These are phyloP conservation scores for Lerista edwardsae DNA, from an alignment of 2,797 vertebrate species.

Conservation along the genomic window DNA sequence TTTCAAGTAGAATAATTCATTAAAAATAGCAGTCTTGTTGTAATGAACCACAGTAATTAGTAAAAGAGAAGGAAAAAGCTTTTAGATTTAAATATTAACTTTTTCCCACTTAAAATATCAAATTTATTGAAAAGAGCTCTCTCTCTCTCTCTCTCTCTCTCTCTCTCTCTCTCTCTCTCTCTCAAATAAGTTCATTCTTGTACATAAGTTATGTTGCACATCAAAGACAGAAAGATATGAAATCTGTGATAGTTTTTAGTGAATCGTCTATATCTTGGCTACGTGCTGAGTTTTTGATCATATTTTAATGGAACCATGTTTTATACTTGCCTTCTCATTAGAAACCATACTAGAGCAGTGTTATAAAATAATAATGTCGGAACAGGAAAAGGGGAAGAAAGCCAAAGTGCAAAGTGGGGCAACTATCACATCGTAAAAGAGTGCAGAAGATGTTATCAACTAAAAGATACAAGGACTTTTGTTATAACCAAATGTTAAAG, in stretches of 20 bases:
- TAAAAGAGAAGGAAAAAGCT: neutral
- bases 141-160: neutral
- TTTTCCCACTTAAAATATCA: conserved; percentile 5
- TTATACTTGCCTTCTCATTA: conserved; percentile 41
- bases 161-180: neutral
- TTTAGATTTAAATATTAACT: conserved; percentile 2
- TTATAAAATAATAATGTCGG: conserved; percentile 36
- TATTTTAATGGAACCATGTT: conserved; percentile 39
- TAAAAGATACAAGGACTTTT: conserved; percentile 2
- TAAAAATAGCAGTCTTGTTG: neutral
- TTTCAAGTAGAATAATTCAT: conserved; percentile 1
- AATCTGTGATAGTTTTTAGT: conserved; percentile 13
- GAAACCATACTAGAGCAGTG: neutral
- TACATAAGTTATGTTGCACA: conserved; percentile 3
- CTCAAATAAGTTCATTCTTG: conserved; percentile 8
- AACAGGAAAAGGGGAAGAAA: conserved; percentile 25
- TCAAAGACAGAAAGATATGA: conserved; percentile 21
- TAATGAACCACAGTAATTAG: neutral
- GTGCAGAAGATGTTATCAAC: conserved; percentile 16
- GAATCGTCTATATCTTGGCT: conserved; percentile 20
- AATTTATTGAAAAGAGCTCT: neutral
- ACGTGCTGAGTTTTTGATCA: conserved; percentile 20
- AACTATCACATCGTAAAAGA: conserved; percentile 21
- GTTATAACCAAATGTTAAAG: neutral
- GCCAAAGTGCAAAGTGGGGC: neutral